A percentile compares a stretch with the other conserved stretches of the same genome.
These are phyloP conservation scores for Florisuga fusca DNA, from an alignment of 2,797 vertebrate species.

Conservation along the genomic window DNA sequence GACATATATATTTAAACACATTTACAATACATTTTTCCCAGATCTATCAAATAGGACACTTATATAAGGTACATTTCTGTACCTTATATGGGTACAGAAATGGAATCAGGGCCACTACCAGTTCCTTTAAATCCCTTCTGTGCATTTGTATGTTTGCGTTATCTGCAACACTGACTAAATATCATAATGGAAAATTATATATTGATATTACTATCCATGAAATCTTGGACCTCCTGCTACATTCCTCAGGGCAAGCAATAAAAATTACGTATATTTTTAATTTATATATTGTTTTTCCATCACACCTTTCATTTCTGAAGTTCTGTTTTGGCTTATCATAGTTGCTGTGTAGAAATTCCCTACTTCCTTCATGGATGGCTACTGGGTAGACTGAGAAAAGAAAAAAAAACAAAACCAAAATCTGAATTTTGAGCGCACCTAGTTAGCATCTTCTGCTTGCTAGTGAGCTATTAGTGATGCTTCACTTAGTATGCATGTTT, in stretches of 20 bases:
- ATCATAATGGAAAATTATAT: neutral
- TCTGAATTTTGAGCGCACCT: neutral
- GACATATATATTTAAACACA: neutral
- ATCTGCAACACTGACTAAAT: neutral
- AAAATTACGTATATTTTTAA: neutral
- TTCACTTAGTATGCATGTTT: neutral
- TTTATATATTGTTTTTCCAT: neutral
- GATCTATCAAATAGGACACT: neutral
- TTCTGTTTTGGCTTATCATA: neutral
- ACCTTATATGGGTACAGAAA: too few relatives aligned
- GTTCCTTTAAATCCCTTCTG: neutral
- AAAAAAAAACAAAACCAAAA: neutral
- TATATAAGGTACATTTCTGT: too few relatives aligned
- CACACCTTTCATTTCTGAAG: neutral
- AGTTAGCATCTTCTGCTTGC: neutral
- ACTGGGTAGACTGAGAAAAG: neutral
- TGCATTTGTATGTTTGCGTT: neutral
- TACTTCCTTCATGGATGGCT: neutral
- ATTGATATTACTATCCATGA: neutral
- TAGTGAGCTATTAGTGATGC: neutral
- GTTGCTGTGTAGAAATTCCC: neutral
- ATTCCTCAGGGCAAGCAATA: neutral
- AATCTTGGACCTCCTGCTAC: neutral
- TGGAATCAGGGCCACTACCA: neutral
- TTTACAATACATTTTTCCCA: neutral